phyloP scores from a whole-genome alignment of 2,888 invertebrate genomes.

The Tipula helvola region DNA sequence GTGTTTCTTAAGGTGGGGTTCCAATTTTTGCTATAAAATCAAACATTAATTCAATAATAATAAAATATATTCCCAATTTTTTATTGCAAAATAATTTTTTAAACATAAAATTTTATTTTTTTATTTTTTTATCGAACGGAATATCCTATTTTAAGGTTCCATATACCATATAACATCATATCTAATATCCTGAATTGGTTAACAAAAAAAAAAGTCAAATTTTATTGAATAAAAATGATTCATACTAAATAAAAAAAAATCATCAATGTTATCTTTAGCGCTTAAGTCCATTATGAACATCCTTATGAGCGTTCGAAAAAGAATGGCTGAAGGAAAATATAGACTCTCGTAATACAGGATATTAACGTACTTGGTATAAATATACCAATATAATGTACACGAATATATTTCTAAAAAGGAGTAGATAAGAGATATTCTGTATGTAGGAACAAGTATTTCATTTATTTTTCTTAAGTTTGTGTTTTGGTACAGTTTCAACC shows the following conservation, averaged over 20 bases:
- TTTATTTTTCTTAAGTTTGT: not conserved
- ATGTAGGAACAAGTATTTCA: not conserved
- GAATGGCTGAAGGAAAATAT: not conserved
- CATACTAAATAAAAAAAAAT: not conserved
- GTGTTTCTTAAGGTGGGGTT: not conserved
- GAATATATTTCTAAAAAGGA: not conserved
- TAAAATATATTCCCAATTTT: not conserved
- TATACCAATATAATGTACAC: not conserved
- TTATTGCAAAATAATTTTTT: not conserved
- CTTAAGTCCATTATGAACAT: not conserved
- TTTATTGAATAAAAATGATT: not conserved
- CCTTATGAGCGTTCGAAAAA: not conserved
- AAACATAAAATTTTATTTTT: not conserved
- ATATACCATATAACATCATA: not conserved
- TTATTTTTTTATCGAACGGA: not conserved
- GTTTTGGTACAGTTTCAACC: slow-evolving; percentile 4
- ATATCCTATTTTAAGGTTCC: not conserved
- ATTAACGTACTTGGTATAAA: not conserved
- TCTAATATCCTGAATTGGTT: not conserved
- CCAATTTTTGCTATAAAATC: not conserved
- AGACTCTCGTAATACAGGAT: not conserved
- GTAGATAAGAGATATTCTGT: not conserved
- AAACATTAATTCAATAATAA: not conserved
- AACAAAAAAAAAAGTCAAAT: not conserved
- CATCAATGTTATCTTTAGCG: not conserved